Evolutionary conservation across 2,113 vertebrate species (phyloP).

Genomic region (Scomber japonicus): DNA sequence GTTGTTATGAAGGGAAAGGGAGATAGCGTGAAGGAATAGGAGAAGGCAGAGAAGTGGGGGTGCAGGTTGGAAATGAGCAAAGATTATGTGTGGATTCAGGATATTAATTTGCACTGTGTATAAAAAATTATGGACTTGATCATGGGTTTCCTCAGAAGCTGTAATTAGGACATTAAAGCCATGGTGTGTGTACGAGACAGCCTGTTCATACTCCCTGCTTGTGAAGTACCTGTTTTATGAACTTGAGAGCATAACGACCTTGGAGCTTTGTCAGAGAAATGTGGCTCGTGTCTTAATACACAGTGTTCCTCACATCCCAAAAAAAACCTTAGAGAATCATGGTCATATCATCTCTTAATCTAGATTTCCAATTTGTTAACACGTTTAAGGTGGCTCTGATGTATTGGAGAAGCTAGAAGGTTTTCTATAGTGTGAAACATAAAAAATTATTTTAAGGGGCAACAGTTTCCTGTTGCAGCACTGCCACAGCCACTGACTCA

Average conservation of each 20-base stretch:
- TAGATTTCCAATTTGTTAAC: background rate
- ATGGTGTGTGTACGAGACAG: conserved; percentile 58
- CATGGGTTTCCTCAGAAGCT: conserved; percentile 77
- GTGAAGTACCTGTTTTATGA: conserved; percentile 79
- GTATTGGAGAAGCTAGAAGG: background rate
- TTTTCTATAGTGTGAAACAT: background rate
- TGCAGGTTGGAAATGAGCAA: conserved; percentile 49
- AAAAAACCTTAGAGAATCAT: conserved; percentile 6
- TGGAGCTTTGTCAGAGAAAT: conserved; percentile 53
- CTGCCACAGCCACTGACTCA: background rate
- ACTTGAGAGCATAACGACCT: conserved; percentile 69
- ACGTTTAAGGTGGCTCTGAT: background rate
- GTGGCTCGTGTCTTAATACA: conserved; percentile 37
- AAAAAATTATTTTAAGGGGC: too few species aligned
- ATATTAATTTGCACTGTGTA: conserved; percentile 80
- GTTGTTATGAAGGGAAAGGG: conserved; percentile 47
- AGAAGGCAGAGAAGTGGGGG: conserved; percentile 10
- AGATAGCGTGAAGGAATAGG: conserved; percentile 38
- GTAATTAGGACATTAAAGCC: conserved; percentile 84
- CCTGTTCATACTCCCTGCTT: conserved; percentile 41
- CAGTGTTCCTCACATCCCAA: background rate
- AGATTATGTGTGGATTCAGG: conserved; percentile 75
- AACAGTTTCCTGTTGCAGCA: background rate
- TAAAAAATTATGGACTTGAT: conserved; percentile 81
- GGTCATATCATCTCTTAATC: background rate